phyloP scores from a whole-genome alignment of 2,888 invertebrate genomes.

The Dryomyza anilis region DNA sequence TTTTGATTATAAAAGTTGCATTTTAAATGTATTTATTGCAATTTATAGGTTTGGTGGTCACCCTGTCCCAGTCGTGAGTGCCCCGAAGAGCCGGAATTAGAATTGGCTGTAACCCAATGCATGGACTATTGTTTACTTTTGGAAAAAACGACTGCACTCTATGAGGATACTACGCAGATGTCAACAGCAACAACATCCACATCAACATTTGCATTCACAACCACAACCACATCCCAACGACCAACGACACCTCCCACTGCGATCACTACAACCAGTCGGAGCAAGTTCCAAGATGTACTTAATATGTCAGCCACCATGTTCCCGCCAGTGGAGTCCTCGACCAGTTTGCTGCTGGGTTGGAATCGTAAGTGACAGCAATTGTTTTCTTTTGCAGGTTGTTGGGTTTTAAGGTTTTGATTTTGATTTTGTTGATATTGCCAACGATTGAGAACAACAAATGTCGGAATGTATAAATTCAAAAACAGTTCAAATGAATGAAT shows the following conservation, averaged over 20 bases:
- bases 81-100: constrained; percentile 74
- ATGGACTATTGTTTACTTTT: constrained; percentile 73
- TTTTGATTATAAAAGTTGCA: too few relatives aligned
- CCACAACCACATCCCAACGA: constrained; percentile 29
- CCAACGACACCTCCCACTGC: constrained; percentile 23
- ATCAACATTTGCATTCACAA: constrained; percentile 38
- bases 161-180: constrained; percentile 42
- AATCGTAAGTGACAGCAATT: constrained; percentile 54
- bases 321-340: constrained; percentile 52
- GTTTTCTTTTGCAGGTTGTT: constrained; percentile 17
- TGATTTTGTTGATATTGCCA: background rate
- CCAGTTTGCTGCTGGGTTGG: constrained; percentile 52
- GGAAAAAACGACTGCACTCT: constrained; percentile 48
- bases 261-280: constrained; percentile 43
- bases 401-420: background rate
- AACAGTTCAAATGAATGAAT: too few relatives aligned
- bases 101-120: constrained; percentile 75
- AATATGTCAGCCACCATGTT: constrained; percentile 59
- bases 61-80: constrained; percentile 81
- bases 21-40: background rate
- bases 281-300: constrained; percentile 58
- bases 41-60: constrained; percentile 81
- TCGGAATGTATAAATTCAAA: too few relatives aligned
- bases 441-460: too few relatives aligned
- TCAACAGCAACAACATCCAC: constrained; percentile 33